These are phyloP conservation scores for Tiaroga cobitis DNA, from an alignment of 2,797 vertebrate species.

Conservation along the genomic window DNA sequence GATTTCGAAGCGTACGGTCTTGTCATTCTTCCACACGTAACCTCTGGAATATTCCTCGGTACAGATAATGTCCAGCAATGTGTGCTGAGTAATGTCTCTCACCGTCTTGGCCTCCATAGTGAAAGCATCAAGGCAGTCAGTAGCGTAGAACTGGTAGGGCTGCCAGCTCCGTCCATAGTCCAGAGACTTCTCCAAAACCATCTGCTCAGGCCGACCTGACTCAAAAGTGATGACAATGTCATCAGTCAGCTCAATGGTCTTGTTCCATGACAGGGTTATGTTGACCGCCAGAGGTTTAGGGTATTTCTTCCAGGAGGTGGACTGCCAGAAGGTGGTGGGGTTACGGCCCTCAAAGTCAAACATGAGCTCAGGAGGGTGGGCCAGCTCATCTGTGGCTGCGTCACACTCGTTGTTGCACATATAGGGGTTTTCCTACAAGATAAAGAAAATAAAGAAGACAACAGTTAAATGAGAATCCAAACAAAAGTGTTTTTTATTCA, in stretches of 20 bases:
- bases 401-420: slow-evolving; percentile 99
- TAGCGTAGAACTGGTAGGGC: slow-evolving; percentile 97
- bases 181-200: slow-evolving; percentile 97
- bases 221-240: slow-evolving; percentile 98
- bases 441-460: slow-evolving; percentile 59
- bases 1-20: slow-evolving; percentile 98
- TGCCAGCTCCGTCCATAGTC: slow-evolving; percentile 97
- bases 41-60: slow-evolving; percentile 97
- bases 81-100: slow-evolving; percentile 91
- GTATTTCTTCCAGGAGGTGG: slow-evolving; percentile 93
- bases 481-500: slow-evolving; percentile 19
- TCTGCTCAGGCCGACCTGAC: slow-evolving; percentile 95
- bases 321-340: slow-evolving; percentile 98
- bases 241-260: slow-evolving; percentile 97
- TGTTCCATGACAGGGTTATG: slow-evolving; percentile 98
- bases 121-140: slow-evolving; percentile 96
- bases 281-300: slow-evolving; percentile 94
- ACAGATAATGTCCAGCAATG: slow-evolving; percentile 97
- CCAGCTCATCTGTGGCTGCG: slow-evolving; percentile 90
- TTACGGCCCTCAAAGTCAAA: slow-evolving; percentile 96
- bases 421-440: slow-evolving; percentile 93
- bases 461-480: slow-evolving; percentile 20
- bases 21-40: slow-evolving; percentile 94
- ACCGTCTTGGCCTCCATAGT: slow-evolving; percentile 97
- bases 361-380: slow-evolving; percentile 95